Base-by-base conservation (phyloP, 2,888 invertebrate genomes). In the Meloe dianella region DNA sequence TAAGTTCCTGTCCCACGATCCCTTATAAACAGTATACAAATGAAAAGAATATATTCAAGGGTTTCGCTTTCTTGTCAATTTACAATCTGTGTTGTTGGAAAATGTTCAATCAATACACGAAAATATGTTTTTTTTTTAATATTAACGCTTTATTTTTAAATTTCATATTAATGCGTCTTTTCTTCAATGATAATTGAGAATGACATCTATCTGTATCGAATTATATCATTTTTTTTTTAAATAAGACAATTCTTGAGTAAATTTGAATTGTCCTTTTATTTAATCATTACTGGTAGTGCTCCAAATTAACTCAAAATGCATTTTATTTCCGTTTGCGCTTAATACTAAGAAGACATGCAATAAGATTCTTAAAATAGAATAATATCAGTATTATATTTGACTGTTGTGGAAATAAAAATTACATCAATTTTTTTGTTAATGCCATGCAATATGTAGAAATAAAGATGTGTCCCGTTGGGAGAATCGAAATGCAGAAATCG, bases 1-100 rank as follows among this genome's bases (percentile, higher is more conserved):
- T 74, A 75, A 75, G 77, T 75, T 73, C 75, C 63, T 66, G 66
- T 66, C 66, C 63, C 66, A 66, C 66, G 66, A 62, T 56, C 62
- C 38, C 62, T 62, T 32, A 32, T 35, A n/a, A n/a, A n/a, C n/a
- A n/a, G n/a, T n/a, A 47, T 4, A 24, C 20, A 51, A 51, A 22
- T 12, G 10, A 51, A 51, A 22, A 51, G 14, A 12, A 12, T 51
- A 51, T 10, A 24, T 51, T 24, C 10, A 24, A 51, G 51, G 51
- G 51, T 22, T 51, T 22, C 51, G 12, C 20, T 51, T 24, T 51
- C 51, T 51, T 51, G 12, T 24, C 22, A 51, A 51, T 47, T n/a
- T 9, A 17, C 51, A 51, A 51, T n/a, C 41, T 41, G 41, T 41
- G 41, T 41, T 41, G 41, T 17, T 17, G 35, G 14, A 5, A 3